phyloP scores from a whole-genome alignment of 2,888 invertebrate species.

The Bhutanitis thaidina region DNA sequence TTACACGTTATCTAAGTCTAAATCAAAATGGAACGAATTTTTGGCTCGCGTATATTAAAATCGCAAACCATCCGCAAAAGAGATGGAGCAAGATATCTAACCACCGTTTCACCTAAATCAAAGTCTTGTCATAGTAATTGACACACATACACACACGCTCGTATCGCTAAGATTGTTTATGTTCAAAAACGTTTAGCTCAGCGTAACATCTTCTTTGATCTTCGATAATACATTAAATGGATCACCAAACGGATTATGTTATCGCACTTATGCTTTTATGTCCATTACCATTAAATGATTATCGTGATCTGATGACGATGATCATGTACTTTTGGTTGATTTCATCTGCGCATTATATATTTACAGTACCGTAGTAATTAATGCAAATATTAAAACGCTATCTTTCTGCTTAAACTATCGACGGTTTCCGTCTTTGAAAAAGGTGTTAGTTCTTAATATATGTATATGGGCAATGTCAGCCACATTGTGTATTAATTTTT shows the following conservation, averaged over 20 bases:
- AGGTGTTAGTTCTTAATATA: no score
- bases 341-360: no score
- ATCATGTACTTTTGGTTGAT: no score
- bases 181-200: conserved; percentile 6
- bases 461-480: no score
- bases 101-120: conserved; percentile 8
- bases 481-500: no score
- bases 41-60: not conserved
- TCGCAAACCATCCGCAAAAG: not conserved
- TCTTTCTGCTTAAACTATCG: no score
- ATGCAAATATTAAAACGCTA: no score
- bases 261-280: not conserved
- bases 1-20: not conserved
- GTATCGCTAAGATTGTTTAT: not conserved
- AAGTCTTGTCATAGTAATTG: conserved; percentile 9
- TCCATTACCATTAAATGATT: not conserved
- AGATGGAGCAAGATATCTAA: conserved; percentile 2
- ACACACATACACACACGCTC: not conserved
- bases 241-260: conserved; percentile 15
- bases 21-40: conserved; percentile 3
- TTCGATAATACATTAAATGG: conserved; percentile 10
- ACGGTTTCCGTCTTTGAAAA: no score
- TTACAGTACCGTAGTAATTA: no score
- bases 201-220: conserved; percentile 12
- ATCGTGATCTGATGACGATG: not conserved